Percentiles rank a stretch among this genome's conserved stretches.
phyloP scores from a whole-genome alignment of 2,888 invertebrate genomes.

The Habroteleia sp. region DNA sequence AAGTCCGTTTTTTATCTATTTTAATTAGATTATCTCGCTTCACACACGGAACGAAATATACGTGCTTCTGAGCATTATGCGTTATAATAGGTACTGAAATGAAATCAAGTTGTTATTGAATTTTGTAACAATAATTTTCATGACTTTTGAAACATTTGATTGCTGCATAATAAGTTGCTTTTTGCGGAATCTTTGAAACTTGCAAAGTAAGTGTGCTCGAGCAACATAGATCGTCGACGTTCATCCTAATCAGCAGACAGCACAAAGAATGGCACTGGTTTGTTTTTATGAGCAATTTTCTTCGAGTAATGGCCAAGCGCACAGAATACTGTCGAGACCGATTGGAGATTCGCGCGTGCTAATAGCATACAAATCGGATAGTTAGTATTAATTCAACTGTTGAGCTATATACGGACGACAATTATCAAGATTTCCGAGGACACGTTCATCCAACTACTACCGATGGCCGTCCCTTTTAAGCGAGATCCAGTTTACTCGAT shows the following conservation, averaged over 20 bases:
- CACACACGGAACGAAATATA: too few species aligned
- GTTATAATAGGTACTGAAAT: background rate
- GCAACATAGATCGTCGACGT: conserved; percentile 44
- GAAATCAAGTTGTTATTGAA: background rate
- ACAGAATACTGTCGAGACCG: conserved; percentile 71
- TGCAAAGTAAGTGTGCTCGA: conserved; percentile 14
- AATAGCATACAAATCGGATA: conserved; percentile 76
- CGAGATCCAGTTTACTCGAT: conserved; percentile 58
- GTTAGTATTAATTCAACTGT: conserved; percentile 72
- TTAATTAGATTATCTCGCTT: too few species aligned
- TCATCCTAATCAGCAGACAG: conserved; percentile 63
- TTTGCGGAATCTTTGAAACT: conserved; percentile 6
- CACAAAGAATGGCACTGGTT: conserved; percentile 72
- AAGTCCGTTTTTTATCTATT: too few species aligned
- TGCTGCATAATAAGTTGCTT: conserved; percentile 21
- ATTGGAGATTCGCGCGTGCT: conserved; percentile 73
- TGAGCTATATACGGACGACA: conserved; percentile 72
- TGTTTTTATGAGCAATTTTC: conserved; percentile 74
- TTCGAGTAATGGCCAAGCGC: conserved; percentile 71
- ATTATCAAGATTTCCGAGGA: conserved; percentile 64
- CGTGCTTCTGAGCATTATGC: too few species aligned
- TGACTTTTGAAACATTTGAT: conserved; percentile 5
- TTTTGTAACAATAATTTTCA: conserved; percentile 3
- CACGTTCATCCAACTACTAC: conserved; percentile 65
- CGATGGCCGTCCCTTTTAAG: conserved; percentile 65